Evolutionary conservation across 1,140 invertebrate genomes (phyloP), one percentile per base, ranked within the genome.

Genomic region (Drosophila kohkoa): DNA sequence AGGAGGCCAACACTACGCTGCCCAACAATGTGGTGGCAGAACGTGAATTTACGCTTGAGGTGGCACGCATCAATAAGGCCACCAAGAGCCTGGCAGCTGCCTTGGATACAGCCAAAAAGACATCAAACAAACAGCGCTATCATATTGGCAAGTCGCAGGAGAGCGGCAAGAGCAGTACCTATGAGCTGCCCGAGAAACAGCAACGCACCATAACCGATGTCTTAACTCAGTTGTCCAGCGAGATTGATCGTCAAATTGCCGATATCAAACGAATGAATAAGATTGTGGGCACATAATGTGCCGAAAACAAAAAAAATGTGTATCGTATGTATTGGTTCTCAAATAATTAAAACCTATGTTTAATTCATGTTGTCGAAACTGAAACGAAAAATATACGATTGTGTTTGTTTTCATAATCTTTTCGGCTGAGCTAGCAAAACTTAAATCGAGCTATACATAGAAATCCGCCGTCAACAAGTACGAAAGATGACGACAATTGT

Each of bases 221-320:
- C 25, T 59, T 92, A 0, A 79, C 75, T 5, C 79, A 92, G 52
- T 67, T 92, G 60, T 73, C 75, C 25, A 54, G 48, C 6, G 91
- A 92, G 68, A 90, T 92, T 16, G 76, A 91, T 71, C 78, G 76
- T 1, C 91, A 92, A 74, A 82, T 92, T 20, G 81, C 72, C 13
- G 91, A 92, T 72, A 74, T 90, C 0, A 92, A 91, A 67, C 89
- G 91, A 16, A 91, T 92, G 10, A 92, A 92, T 52, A 90, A 91
- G 45, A 79, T 90, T 35, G 64, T 92, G 30, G 87, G 87, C 6
- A 49, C 82, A 7, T 92, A 73, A 82, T 25, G 11, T 38, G 30
- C 20, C 13, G 2, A 20, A 30, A 7, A 32, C 30, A 32, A 3
- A 38, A 10, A 10, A 32, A 7, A 10, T 8, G 7, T 38, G 8